Evolutionary conservation across 2,888 invertebrate genomes (phyloP), one percentile per base, ranked within the genome.

Genomic region (Scaptomyza cyrtandrae): DNA sequence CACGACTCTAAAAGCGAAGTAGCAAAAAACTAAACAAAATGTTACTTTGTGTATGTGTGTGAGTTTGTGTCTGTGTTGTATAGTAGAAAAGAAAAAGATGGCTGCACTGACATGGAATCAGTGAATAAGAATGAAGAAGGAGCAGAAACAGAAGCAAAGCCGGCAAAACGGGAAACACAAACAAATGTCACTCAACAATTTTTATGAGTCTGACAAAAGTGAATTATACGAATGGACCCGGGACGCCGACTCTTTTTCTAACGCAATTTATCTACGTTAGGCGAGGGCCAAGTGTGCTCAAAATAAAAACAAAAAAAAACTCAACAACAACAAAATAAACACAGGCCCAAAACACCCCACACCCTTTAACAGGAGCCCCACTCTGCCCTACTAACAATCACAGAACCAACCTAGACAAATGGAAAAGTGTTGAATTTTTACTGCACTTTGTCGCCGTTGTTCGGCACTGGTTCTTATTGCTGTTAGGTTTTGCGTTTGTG

Each of bases 151-250:
- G 54, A 49, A 62, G 46, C 57, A 76, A 41, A 67, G 64, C 79
- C 56, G 58, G 82, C 72, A 82, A 78, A 83, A 85, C 88, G 86
- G 88, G 87, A 84, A 88, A 85, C 87, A 88, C 89, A 85, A 89
- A 85, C 85, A 87, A 86, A 89, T 86, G 86, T 88, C 86, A 86
- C 88, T 86, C 86, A 86, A 89, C 86, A 82, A 86, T 86, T 86
- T 85, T 86, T 86, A 86, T 86, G 86, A 86, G 88, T 89, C 86
- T 88, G 89, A 89, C 86, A 89, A 86, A 87, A 89, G 89, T 89
- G 86, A 86, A 86, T 86, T 88, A 86, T 86, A 83, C 80, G 89
- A 88, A 88, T 83, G 83, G 86, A 88, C 83, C 86, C 88, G 45
- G 82, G 78, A 86, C 80, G 74, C 84, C 78, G 85, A 78, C 84